These are phyloP conservation scores for Cryptosula pallasiana DNA, from an alignment of 2,888 invertebrate genomes.

Conservation along the genomic window DNA sequence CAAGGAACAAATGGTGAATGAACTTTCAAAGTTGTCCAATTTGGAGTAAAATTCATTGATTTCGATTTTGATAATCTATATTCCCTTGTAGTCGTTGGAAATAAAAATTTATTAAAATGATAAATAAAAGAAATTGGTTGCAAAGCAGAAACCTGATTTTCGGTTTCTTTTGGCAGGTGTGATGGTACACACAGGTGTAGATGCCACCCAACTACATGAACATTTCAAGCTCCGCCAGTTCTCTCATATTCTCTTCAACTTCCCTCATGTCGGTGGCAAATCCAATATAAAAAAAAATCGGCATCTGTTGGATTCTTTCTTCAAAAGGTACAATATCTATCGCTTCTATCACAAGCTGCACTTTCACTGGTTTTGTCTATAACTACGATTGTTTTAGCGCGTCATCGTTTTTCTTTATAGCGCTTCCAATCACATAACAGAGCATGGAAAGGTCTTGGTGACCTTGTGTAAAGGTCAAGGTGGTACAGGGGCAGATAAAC, in stretches of 20 bases:
- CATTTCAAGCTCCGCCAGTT: slow-evolving; percentile 44
- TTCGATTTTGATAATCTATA: neutral
- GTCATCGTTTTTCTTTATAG: slow-evolving; percentile 34
- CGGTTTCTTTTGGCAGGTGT: slow-evolving; percentile 48
- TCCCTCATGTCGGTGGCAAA: slow-evolving; percentile 62
- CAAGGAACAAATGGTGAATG: no score
- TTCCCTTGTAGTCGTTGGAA: neutral
- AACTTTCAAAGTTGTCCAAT: neutral
- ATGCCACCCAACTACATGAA: slow-evolving; percentile 56
- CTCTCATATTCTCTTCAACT: slow-evolving; percentile 60
- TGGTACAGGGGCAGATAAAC: slow-evolving; percentile 55
- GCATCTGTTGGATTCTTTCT: slow-evolving; percentile 57
- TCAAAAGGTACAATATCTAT: slow-evolving; percentile 41
- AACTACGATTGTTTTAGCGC: no score
- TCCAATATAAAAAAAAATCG: slow-evolving; percentile 61
- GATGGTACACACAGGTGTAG: slow-evolving; percentile 55
- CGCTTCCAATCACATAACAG: slow-evolving; percentile 39
- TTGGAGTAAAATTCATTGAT: neutral
- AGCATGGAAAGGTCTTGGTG: slow-evolving; percentile 51
- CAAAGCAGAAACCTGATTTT: neutral
- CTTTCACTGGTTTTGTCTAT: no score
- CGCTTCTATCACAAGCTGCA: no score
- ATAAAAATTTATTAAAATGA: neutral
- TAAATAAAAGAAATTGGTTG: neutral
- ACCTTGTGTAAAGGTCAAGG: slow-evolving; percentile 60